Base-by-base conservation (phyloP, 2,888 invertebrate species). In the Eristalinus aeneus region DNA sequence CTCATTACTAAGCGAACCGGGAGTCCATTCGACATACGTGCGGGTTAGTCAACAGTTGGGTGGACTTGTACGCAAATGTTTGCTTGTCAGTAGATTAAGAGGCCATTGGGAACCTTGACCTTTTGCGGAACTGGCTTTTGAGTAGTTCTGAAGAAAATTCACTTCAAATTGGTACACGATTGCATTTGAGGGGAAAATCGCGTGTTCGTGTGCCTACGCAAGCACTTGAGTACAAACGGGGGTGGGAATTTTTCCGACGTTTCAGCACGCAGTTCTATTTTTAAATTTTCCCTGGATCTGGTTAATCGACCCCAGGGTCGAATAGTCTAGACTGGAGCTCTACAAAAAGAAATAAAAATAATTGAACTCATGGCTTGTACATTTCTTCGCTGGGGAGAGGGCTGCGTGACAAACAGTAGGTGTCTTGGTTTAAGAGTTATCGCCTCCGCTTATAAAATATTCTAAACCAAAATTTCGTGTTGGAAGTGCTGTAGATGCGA, bases 1-100 rank as follows among this genome's bases (percentile, higher is more conserved):
- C 46, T 58, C 60, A 72, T 72, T 80, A 71, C 61, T 77, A 67
- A 75, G 68, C 69, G 79, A 71, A 60, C 22, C 22, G 27, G 31
- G 16, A 63, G 36, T 67, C n/a, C 39, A 27, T 36, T 31, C 11
- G 72, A 20, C 65, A 36, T 16, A 27, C 16, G 46, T 46, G 16
- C 16, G 46, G 6, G 46, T 46, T 46, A 46, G 61, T 34, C 61
- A 76, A 69, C 68, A 76, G 61, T 69, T 69, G 61, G 68, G 22
- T 61, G 60, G 16, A 8, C 36, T 23, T 16, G 60, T 23, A 8
- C 27, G 46, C 46, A 46, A 46, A 46, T 46, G 46, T 46, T 46
- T n/a, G 16, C 46, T 46, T 46, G 46, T 46, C 16, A 16, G 46
- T 16, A 46, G 46, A 16, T 46, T 16, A 46, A 16, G 16, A 46